Base-by-base conservation (phyloP, 2,888 invertebrate species). In the Callimorpha dominula region DNA sequence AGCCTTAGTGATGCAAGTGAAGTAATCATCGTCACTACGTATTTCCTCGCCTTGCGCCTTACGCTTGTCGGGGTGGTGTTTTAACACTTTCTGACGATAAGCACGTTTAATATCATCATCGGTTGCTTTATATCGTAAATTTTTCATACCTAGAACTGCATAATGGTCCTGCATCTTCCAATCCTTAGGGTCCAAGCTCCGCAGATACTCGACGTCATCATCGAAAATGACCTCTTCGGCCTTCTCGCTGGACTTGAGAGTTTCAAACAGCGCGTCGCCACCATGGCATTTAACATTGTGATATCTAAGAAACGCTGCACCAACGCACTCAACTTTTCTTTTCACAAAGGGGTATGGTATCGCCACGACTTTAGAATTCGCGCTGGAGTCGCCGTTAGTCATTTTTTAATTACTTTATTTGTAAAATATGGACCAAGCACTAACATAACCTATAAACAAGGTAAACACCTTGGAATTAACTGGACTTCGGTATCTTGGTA, bases 101-200 rank as follows among this genome's bases (percentile, higher is more conserved):
- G 99, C 99, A 87, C 97, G 97, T 92, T 99, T 99, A 78, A 99
- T 99, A 86, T 99, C 98, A 75, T 99, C 98, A 84, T 99, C 98
- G 0, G 98, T 97, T 0, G 99, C 99, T 91, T 97, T 97, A 91
- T 97, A 97, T 75, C 99, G 97, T 69, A 98, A 93, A 78, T 97
- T 97, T 84, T 97, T 97, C 85, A 99, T 96, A 69, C 99, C 99
- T 76, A 99, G 95, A 20, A 99, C 99, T 57, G 98, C 98, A 93
- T 99, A 99, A 92, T 99, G 99, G 93, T 99, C 99, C 94, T 99
- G 99, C 86, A 98, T 97, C 96, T 99, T 99, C 99, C 99, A 99
- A 87, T 99, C 98, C 91, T 98, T 99, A 4, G 99, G 99, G 94
- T 99, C 98, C 80, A 99, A 95, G 76, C 98, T 98, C 81, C 98